Percentiles rank a stretch among this genome's conserved stretches.
phyloP scores from a whole-genome alignment of 2,113 vertebrate genomes.

The Aix galericulata region DNA sequence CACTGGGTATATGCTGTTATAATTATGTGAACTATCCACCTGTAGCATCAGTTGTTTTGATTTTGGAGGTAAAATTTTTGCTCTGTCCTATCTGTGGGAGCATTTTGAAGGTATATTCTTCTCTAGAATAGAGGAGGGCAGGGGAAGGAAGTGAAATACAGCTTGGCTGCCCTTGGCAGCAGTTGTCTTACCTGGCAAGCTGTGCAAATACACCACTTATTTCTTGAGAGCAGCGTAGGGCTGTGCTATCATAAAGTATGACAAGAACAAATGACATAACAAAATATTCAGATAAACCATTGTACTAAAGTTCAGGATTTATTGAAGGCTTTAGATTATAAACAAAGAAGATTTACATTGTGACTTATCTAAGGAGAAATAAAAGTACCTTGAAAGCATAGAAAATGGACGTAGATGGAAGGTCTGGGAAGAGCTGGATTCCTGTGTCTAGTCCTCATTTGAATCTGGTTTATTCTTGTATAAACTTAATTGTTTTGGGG shows the following conservation, averaged over 20 bases:
- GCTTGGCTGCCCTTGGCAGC: background rate
- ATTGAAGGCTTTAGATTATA: background rate
- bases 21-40: background rate
- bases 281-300: fast-evolving
- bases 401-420: background rate
- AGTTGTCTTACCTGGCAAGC: fast-evolving
- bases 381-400: background rate
- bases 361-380: background rate
- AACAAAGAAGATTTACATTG: background rate
- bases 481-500: background rate
- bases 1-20: background rate
- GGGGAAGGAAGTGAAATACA: background rate
- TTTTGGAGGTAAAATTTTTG: background rate
- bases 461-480: background rate
- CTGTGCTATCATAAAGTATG: background rate
- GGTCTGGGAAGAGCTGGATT: background rate
- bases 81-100: background rate
- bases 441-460: background rate
- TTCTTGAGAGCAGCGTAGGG: background rate
- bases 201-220: background rate
- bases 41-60: fast-evolving
- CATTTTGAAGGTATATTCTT: background rate
- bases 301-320: background rate
- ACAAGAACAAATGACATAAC: background rate
- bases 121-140: background rate